Conservation (phyloP, 2,797 vertebrate genomes). For the Coluber constrictor region DNA sequence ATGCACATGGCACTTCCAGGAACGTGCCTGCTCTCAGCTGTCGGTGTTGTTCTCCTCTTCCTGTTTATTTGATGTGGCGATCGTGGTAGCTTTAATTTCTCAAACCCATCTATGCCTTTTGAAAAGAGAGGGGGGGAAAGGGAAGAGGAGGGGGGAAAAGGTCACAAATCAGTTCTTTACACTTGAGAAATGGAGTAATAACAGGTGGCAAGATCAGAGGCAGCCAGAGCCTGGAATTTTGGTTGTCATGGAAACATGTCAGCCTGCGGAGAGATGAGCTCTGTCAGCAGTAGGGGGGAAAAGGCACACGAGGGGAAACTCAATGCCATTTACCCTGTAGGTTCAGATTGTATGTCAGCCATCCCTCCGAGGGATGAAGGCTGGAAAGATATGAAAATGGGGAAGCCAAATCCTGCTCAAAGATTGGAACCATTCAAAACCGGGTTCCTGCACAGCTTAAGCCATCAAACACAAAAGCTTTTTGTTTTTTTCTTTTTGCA, state of each 20-base stretch:
- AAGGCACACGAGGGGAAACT: slow-evolving; percentile 30
- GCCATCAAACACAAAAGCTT: slow-evolving; percentile 35
- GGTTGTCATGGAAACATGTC: slow-evolving; percentile 71
- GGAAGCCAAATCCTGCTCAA: not conserved
- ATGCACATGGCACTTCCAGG: slow-evolving; percentile 27
- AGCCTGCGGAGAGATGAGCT: slow-evolving; percentile 65
- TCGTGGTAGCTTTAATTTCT: not conserved
- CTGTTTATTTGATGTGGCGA: slow-evolving; percentile 7
- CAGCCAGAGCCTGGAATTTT: slow-evolving; percentile 58
- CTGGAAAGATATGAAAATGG: not conserved
- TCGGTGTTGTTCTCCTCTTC: slow-evolving; percentile 1
- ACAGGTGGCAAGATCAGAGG: slow-evolving; percentile 75
- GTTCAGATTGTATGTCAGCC: slow-evolving; percentile 33
- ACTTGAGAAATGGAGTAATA: slow-evolving; percentile 66
- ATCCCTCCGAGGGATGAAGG: slow-evolving; percentile 31
- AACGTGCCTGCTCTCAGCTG: not conserved
- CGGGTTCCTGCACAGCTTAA: not conserved
- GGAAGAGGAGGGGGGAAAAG: slow-evolving; percentile 15
- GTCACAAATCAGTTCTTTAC: slow-evolving; percentile 46
- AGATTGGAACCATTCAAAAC: not conserved
- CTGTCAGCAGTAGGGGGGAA: slow-evolving; percentile 51
- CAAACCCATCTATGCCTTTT: slow-evolving; percentile 34
- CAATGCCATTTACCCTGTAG: slow-evolving; percentile 41
- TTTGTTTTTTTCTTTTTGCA: slow-evolving; percentile 13
- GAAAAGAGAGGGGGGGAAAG: slow-evolving; percentile 39